Conservation (phyloP, 2,797 vertebrate genomes). For the Tapera naevia region DNA sequence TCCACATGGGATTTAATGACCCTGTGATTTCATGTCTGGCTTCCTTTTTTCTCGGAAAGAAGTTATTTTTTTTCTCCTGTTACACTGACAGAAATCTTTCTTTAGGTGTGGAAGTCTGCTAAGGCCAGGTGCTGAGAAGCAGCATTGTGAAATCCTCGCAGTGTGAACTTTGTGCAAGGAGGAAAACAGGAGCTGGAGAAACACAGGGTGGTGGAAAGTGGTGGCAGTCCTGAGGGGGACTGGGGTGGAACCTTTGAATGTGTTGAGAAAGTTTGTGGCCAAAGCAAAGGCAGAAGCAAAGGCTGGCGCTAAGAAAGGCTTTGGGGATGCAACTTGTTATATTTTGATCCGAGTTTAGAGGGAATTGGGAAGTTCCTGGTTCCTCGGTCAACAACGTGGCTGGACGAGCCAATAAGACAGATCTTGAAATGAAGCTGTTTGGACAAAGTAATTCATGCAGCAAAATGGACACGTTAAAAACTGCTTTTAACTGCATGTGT, state of each 20-base stretch:
- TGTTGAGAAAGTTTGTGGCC: background rate
- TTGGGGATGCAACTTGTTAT: background rate
- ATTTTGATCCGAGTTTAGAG: background rate
- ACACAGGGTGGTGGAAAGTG: background rate
- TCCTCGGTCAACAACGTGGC: accelerated
- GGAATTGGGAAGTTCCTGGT: background rate
- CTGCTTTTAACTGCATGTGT: background rate
- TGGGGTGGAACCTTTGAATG: background rate
- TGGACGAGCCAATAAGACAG: too few species aligned
- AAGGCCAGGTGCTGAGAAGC: background rate
- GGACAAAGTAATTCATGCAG: background rate
- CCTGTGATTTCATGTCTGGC: background rate
- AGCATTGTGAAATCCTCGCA: background rate
- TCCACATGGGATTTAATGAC: background rate
- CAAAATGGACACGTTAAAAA: background rate
- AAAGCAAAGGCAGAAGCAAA: background rate
- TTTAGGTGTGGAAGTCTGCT: background rate
- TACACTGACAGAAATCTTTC: background rate
- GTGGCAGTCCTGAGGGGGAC: background rate
- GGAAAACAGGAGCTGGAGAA: background rate
- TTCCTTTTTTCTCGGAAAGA: background rate
- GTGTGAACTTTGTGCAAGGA: background rate
- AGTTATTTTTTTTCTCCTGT: background rate
- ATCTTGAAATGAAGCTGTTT: background rate
- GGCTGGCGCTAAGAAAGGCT: background rate